Conservation (phyloP, 2,797 vertebrate species). For the Borostomias antarcticus region DNA sequence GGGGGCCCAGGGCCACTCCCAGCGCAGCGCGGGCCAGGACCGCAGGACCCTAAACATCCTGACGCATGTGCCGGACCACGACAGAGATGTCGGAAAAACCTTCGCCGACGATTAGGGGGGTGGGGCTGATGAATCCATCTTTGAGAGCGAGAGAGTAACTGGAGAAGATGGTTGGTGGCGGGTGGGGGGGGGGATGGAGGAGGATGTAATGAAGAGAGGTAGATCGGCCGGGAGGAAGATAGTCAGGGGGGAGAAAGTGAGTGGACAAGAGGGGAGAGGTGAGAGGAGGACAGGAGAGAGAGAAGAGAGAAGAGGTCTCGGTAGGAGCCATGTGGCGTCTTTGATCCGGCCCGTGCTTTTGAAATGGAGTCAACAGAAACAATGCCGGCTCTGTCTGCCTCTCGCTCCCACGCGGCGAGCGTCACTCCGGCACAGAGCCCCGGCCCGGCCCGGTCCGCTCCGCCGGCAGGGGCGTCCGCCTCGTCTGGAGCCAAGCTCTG, state of each 20-base stretch:
- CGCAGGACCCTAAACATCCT: slow-evolving; percentile 57
- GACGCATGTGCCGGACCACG: slow-evolving; percentile 63
- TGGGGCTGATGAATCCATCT: slow-evolving; percentile 34
- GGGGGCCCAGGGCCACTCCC: slow-evolving; percentile 59
- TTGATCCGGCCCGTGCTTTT: slow-evolving; percentile 67
- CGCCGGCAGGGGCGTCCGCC: too few species aligned
- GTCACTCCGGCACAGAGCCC: slow-evolving; percentile 56
- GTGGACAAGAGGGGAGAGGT: slow-evolving; percentile 1
- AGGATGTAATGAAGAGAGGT: neutral
- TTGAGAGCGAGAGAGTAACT: slow-evolving; percentile 29
- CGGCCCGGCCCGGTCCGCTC: slow-evolving; percentile 40
- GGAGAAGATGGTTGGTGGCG: slow-evolving; percentile 26
- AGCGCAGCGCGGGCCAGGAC: slow-evolving; percentile 54
- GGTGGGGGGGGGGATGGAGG: slow-evolving; percentile 37
- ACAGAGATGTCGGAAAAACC: slow-evolving; percentile 58
- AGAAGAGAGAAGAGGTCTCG: slow-evolving; percentile 19
- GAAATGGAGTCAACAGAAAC: slow-evolving; percentile 66
- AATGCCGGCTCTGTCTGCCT: slow-evolving; percentile 49
- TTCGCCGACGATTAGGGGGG: slow-evolving; percentile 21
- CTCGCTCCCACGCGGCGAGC: slow-evolving; percentile 61
- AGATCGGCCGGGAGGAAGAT: neutral
- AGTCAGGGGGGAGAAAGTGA: neutral
- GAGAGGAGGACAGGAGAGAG: slow-evolving; percentile 10
- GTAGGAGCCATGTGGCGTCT: slow-evolving; percentile 63
- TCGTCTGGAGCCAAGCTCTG: slow-evolving; percentile 24